Percentiles rank a stretch among this genome's conserved stretches.
Conservation (phyloP, 2,113 vertebrate genomes). For the Oncorhynchus kisutch region DNA sequence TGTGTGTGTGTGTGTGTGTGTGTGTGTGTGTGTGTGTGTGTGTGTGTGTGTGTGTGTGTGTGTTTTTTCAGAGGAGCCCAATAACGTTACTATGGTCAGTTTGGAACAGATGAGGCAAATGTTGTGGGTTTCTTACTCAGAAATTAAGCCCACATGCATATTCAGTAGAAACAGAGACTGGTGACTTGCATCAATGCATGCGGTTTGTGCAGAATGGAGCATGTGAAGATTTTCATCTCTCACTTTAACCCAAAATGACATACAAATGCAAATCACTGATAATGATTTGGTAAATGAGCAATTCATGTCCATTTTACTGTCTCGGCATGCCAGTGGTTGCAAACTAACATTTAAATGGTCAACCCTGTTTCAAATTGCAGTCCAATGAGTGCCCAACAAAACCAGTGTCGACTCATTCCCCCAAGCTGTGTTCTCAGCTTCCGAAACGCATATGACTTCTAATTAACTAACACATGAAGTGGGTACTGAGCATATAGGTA, state of each 20-base stretch:
- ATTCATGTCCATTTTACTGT: too few species aligned
- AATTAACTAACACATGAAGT: background rate
- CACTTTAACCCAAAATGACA: too few species aligned
- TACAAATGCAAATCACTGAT: too few species aligned
- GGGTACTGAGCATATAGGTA: background rate
- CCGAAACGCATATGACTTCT: background rate
- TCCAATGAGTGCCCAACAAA: background rate
- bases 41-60: too few species aligned
- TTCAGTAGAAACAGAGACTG: conserved; percentile 19
- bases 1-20: too few species aligned
- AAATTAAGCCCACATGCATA: conserved; percentile 20
- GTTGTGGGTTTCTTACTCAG: conserved; percentile 16
- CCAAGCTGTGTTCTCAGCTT: background rate
- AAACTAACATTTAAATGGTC: background rate
- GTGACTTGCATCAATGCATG: too few species aligned
- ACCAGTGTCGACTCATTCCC: background rate
- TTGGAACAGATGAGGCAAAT: conserved; percentile 2
- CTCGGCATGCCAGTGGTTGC: too few species aligned
- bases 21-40: too few species aligned
- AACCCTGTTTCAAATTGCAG: background rate
- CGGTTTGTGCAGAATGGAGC: too few species aligned
- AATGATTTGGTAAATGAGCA: too few species aligned
- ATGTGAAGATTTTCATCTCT: too few species aligned
- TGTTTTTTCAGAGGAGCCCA: background rate
- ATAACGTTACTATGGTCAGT: background rate